Evolutionary conservation across 1,140 invertebrate species (phyloP).

Genomic region (Heterodera carotae): DNA sequence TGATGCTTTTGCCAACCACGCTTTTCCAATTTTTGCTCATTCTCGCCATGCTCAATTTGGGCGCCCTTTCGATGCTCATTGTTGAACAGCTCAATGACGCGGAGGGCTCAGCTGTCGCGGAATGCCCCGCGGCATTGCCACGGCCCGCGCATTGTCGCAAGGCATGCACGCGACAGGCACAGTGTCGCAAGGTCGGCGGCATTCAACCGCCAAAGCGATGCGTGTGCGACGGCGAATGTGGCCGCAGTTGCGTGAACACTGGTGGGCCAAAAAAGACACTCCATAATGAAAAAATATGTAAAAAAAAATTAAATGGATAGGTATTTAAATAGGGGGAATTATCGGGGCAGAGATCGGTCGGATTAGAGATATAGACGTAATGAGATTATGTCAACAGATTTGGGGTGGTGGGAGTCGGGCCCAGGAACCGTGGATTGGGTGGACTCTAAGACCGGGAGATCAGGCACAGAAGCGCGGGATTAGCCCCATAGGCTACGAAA

Average conservation of each 20-base stretch:
- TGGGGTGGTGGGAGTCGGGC: too few species aligned
- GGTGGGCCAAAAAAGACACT: conserved; percentile 64
- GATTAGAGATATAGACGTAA: too few species aligned
- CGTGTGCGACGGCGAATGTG: conserved; percentile 91
- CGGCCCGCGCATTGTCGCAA: conserved; percentile 74
- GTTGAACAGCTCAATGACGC: background rate
- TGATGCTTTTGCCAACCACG: too few species aligned
- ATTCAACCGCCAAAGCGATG: conserved; percentile 81
- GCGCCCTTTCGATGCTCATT: background rate
- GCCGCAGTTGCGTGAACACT: conserved; percentile 93
- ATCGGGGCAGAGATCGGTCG: too few species aligned
- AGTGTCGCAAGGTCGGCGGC: conserved; percentile 87
- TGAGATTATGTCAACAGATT: too few species aligned
- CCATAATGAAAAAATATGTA: background rate
- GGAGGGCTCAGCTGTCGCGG: background rate
- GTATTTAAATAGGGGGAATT: too few species aligned
- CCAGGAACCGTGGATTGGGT: too few species aligned
- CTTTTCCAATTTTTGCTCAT: too few species aligned
- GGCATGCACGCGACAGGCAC: conserved; percentile 87
- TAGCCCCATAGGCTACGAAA: too few species aligned
- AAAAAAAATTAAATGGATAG: background rate
- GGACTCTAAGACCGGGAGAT: too few species aligned
- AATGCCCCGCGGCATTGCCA: conserved; percentile 35
- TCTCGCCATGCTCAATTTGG: background rate
- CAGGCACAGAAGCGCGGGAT: too few species aligned